Percentiles rank a stretch among this genome's conserved stretches.
These are phyloP conservation scores for Lasioglossum villosulum DNA, from an alignment of 2,888 invertebrate species.

Conservation along the genomic window DNA sequence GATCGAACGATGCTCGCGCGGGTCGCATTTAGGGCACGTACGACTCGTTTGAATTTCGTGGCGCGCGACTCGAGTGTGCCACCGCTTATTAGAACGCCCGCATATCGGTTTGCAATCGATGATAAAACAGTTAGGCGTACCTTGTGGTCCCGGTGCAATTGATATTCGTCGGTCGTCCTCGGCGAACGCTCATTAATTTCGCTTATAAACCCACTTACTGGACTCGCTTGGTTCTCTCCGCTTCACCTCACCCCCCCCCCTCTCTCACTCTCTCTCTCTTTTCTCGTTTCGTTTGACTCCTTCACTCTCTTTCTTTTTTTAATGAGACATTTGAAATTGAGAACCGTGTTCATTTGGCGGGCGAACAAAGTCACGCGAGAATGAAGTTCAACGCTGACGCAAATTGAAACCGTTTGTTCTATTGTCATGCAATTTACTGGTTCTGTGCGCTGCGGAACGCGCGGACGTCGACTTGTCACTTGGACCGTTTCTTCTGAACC, in stretches of 20 bases:
- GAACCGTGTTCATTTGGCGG: neutral
- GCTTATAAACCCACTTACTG: neutral
- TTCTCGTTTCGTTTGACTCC: neutral
- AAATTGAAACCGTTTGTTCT: constrained; percentile 35
- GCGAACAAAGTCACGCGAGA: neutral
- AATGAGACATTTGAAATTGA: neutral
- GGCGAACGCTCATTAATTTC: constrained; percentile 14
- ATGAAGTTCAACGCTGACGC: constrained; percentile 14
- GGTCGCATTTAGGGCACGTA: constrained; percentile 26
- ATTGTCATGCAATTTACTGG: constrained; percentile 28
- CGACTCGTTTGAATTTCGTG: constrained; percentile 40
- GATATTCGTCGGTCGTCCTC: constrained; percentile 19
- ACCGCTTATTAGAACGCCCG: constrained; percentile 31
- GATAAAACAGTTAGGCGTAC: constrained; percentile 43
- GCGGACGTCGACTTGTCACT: neutral
- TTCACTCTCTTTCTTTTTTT: neutral
- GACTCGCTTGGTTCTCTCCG: neutral
- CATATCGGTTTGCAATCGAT: constrained; percentile 40
- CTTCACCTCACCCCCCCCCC: neutral
- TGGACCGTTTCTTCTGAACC: neutral
- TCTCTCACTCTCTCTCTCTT: neutral
- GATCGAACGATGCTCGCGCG: neutral
- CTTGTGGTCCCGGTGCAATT: neutral
- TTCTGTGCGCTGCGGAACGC: neutral
- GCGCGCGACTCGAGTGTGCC: constrained; percentile 25